Base-by-base conservation (phyloP, 92 coral and sea anemone species). In the Montipora capitata region DNA sequence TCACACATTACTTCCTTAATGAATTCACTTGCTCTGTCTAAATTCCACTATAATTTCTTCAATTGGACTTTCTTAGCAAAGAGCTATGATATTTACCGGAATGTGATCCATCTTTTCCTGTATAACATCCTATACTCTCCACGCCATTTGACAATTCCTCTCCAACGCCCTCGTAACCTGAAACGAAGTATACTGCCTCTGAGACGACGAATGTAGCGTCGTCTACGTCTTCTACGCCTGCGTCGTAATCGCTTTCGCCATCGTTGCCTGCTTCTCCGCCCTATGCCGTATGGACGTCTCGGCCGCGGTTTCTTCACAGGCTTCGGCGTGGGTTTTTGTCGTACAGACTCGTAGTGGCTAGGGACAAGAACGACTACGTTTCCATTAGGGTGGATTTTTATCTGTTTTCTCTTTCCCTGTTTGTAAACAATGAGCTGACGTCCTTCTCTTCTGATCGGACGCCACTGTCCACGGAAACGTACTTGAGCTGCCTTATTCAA, bases 171-270 rank as follows among this genome's bases (percentile, higher is more conserved):
- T 35, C 4, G 67, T 41, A 20, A 85, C n/a, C 10, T 18, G 82
- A 76, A 85, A 17, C 20, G 89, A 17, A 85, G 40, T 7, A 85
- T 3, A 42, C 69, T 18, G 4, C 83, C 75, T 12, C 67, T 63
- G 17, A 73, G 76, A 39, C 89, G 89, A 16, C 72, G 81, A 39
- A 15, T 12, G 13, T 63, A 66, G 49, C 79, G 89, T 39, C 89
- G 83, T 62, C 75, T 58, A 70, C 82, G 83, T 67, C 82, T 72
- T 35, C 79, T 83, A 18, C 82, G 89, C 5, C 82, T 81, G 38
- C 76, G 89, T 48, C 48, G 89, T 10, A 65, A 39, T 49, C 89
- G 83, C 40, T 41, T 48, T 40, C 82, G 83, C 89, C 79, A 66
- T 7, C 75, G 83, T 12, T 27, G 40, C 35, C 82, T 63, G 15